These are phyloP conservation scores for Leptinotarsa peninsularis DNA, from an alignment of 2,888 invertebrate genomes.

Conservation along the genomic window DNA sequence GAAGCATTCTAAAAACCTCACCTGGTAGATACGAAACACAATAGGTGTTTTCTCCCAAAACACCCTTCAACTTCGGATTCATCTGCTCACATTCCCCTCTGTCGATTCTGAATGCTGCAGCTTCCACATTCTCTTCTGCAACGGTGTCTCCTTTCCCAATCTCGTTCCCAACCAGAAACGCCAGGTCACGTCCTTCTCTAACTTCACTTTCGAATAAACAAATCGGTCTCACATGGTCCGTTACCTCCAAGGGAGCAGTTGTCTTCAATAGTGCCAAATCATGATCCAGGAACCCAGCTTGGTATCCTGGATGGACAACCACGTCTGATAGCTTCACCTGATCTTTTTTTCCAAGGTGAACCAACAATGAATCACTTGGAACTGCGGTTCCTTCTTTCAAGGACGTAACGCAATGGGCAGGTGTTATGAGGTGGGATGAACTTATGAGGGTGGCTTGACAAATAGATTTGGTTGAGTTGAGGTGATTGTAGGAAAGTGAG, in stretches of 20 bases:
- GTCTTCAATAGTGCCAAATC: constrained; percentile 70
- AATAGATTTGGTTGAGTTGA: constrained; percentile 35
- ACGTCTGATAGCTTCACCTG: constrained; percentile 1
- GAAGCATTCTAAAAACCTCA: constrained; percentile 25
- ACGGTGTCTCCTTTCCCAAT: constrained; percentile 36
- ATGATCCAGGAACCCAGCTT: constrained; percentile 67
- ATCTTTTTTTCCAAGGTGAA: constrained; percentile 24
- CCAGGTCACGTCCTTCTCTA: constrained; percentile 16
- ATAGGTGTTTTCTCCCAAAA: constrained; percentile 45
- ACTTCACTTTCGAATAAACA: constrained; percentile 62
- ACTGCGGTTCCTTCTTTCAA: constrained; percentile 39
- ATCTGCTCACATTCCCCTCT: constrained; percentile 41
- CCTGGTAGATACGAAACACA: constrained; percentile 48
- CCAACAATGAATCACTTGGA: constrained; percentile 31
- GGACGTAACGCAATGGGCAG: constrained; percentile 55
- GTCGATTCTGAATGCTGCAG: constrained; percentile 38
- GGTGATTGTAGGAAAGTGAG: constrained; percentile 36
- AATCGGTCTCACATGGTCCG: constrained; percentile 69
- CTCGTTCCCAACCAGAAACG: constrained; percentile 46
- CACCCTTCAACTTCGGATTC: constrained; percentile 30
- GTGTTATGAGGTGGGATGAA: constrained; percentile 46
- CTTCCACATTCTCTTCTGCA: constrained; percentile 33
- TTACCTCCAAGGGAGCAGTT: constrained; percentile 65
- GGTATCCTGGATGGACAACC: constrained; percentile 69
- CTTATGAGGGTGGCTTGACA: constrained; percentile 52